These are phyloP conservation scores for Steatornis caripensis DNA, from an alignment of 2,113 vertebrate genomes.

Conservation along the genomic window DNA sequence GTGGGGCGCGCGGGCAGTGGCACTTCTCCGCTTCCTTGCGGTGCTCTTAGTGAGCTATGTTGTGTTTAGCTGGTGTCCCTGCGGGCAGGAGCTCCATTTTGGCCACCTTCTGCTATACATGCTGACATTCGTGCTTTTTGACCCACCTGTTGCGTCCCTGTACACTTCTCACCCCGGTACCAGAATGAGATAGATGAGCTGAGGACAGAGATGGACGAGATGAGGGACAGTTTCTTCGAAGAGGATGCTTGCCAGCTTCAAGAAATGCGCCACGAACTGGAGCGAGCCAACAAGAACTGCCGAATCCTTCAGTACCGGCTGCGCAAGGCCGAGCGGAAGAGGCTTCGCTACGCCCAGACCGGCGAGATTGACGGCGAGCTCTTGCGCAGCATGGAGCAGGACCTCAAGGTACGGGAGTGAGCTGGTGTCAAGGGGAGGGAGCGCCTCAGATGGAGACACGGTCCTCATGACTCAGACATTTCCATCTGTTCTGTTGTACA, in stretches of 20 bases:
- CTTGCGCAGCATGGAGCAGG: slow-evolving; percentile 94
- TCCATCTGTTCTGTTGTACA: fast-evolving
- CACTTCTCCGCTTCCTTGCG: background rate
- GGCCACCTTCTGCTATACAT: background rate
- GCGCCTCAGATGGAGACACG: fast-evolving
- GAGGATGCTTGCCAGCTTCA: slow-evolving; percentile 97
- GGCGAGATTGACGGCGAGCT: slow-evolving; percentile 94
- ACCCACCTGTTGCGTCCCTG: background rate
- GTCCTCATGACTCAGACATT: background rate
- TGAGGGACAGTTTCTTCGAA: slow-evolving; percentile 97
- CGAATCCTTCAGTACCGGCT: slow-evolving; percentile 97
- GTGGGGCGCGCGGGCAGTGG: background rate
- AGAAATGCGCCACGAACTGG: slow-evolving; percentile 97
- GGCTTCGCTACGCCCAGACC: slow-evolving; percentile 86
- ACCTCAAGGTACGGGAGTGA: slow-evolving; percentile 83
- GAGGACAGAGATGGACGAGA: slow-evolving; percentile 98
- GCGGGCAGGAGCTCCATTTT: background rate
- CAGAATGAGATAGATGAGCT: slow-evolving; percentile 95
- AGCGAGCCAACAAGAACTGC: slow-evolving; percentile 98
- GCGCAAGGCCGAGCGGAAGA: slow-evolving; percentile 94
- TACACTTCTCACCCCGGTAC: background rate
- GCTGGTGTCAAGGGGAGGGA: background rate
- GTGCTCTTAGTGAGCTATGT: background rate
- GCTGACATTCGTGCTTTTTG: background rate
- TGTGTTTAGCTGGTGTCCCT: background rate